Base-by-base conservation (phyloP, 2,797 vertebrate genomes). In the Hyperoplus lanceolatus region DNA sequence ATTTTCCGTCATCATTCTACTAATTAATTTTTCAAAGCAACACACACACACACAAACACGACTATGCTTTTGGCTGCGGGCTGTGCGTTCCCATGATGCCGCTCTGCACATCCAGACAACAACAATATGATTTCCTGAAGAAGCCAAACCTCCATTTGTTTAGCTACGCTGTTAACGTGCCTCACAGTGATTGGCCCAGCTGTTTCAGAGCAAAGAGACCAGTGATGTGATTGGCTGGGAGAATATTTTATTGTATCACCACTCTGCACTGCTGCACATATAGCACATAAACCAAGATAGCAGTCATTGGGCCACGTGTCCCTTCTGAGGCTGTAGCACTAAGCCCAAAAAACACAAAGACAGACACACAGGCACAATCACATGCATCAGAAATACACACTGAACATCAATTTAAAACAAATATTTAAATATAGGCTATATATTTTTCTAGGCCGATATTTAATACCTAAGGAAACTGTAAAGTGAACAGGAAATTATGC, bases 401-500 rank as follows among this genome's bases (percentile, higher is more conserved):
- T 53, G 21, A 70, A 61, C 2, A 5, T 6, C 0, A 11, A 67
- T 51, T 39, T 5, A 55, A 74, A 77, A 50, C 0, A 4, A 42
- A 6, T 18, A n/a, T 38, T 42, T 29, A 6, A 1, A 9, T 56
- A 16, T 21, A 21, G 21, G 21, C 21, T 21, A 14, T 10, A 15
- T 3, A 18, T 29, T 14, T 38, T 43, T 63, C 69, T 14, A 29
- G 11, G 45, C 42, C 48, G 70, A 79, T 56, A 84, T 80, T 89
- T 70, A 80, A 74, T 45, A 82, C 64, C 49, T 56, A 41, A 73
- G 68, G 50, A 80, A 73, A 80, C 67, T 71, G 81, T 65, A 75
- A 78, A 49, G 66, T 60, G 73, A 70, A 70, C 66, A 79, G 79
- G 81, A 89, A 80, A 84, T 86, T 29, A 76, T 59, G 69, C 72